phyloP scores from a whole-genome alignment of 2,888 invertebrate species.

The Zygogramma bicolorata region DNA sequence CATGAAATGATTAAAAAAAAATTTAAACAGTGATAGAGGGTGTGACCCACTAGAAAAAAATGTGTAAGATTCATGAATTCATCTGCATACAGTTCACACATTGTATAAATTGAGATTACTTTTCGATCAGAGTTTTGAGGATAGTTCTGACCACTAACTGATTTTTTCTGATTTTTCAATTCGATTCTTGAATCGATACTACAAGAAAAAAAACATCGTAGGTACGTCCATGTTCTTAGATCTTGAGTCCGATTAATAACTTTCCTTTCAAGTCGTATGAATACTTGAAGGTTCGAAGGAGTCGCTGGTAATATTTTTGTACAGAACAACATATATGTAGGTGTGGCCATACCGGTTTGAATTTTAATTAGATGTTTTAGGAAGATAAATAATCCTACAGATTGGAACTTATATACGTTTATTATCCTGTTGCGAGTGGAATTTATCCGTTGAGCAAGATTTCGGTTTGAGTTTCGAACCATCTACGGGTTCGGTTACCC shows the following conservation, averaged over 20 bases:
- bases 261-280: slow-evolving; percentile 48
- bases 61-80: too few relatives aligned
- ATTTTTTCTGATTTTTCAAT: too few relatives aligned
- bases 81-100: too few relatives aligned
- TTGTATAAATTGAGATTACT: too few relatives aligned
- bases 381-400: not conserved
- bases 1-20: too few relatives aligned
- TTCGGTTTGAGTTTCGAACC: not conserved
- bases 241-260: slow-evolving; percentile 53
- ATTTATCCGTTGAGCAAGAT: not conserved
- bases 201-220: too few relatives aligned
- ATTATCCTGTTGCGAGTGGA: not conserved
- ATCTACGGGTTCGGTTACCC: too few relatives aligned
- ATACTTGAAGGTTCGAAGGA: slow-evolving; percentile 9
- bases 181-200: too few relatives aligned
- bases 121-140: too few relatives aligned
- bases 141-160: too few relatives aligned
- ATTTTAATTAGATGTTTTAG: not conserved
- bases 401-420: not conserved
- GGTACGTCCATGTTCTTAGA: slow-evolving; percentile 11
- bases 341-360: slow-evolving; percentile 3
- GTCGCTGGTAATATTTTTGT: not conserved
- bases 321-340: slow-evolving; percentile 2
- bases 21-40: too few relatives aligned
- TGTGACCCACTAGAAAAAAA: too few relatives aligned